Evolutionary conservation across 1,140 invertebrate species (phyloP).

Genomic region (Temnothorax longispinosus): DNA sequence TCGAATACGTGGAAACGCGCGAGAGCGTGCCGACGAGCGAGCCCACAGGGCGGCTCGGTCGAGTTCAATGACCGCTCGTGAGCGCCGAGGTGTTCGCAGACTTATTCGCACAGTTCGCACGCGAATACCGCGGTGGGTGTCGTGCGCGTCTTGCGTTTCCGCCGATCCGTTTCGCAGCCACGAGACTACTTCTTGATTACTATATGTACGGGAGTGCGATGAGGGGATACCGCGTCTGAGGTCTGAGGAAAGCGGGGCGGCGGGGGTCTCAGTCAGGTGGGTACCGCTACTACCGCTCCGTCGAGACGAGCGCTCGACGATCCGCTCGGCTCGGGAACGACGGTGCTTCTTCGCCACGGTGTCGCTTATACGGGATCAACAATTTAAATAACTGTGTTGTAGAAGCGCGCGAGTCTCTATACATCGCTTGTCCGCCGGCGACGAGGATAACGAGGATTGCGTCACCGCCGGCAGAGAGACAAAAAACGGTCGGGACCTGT

Average conservation of each 20-base stretch:
- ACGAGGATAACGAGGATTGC: not conserved
- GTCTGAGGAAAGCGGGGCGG: too few relatives aligned
- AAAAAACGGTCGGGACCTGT: too few relatives aligned
- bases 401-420: not conserved
- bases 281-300: not conserved
- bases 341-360: too few relatives aligned
- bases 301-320: too few relatives aligned
- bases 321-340: too few relatives aligned
- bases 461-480: not conserved
- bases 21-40: not conserved
- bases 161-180: too few relatives aligned
- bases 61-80: slow-evolving; percentile 35
- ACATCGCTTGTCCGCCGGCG: not conserved
- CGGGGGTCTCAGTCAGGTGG: not conserved
- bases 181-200: too few relatives aligned
- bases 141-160: not conserved
- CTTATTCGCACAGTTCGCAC: too few relatives aligned
- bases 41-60: not conserved
- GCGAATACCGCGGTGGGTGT: not conserved
- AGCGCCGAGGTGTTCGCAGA: not conserved
- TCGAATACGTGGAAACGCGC: too few relatives aligned
- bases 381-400: not conserved
- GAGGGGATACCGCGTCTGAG: too few relatives aligned
- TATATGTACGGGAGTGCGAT: too few relatives aligned
- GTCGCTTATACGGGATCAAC: too few relatives aligned